Conservation (phyloP, 1,140 invertebrate species). For the Homarus americanus region DNA sequence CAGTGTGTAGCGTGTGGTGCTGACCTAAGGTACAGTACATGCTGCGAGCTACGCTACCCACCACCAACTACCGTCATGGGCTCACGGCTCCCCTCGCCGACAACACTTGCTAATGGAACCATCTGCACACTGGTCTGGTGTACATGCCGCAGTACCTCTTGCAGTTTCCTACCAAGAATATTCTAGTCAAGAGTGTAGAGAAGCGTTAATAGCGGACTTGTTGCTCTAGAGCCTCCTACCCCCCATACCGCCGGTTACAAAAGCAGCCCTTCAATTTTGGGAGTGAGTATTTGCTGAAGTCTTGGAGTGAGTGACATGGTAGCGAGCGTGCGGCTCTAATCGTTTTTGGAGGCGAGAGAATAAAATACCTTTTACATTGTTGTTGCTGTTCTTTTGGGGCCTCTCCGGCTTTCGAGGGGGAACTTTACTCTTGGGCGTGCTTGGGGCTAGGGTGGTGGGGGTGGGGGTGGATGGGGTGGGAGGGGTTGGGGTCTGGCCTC, state of each 20-base stretch:
- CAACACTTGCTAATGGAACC: neutral
- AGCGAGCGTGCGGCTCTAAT: slow-evolving; percentile 58
- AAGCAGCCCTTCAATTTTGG: slow-evolving; percentile 50
- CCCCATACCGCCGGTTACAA: slow-evolving; percentile 49
- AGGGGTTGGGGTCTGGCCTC: slow-evolving; percentile 26
- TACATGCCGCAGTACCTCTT: slow-evolving; percentile 48
- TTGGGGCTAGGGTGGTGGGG: slow-evolving; percentile 37
- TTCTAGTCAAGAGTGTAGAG: slow-evolving; percentile 10
- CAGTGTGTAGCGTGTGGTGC: neutral
- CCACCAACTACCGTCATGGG: neutral
- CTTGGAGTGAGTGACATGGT: slow-evolving; percentile 29
- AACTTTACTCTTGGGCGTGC: slow-evolving; percentile 63
- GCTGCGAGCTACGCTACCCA: slow-evolving; percentile 8
- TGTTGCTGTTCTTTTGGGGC: slow-evolving; percentile 69
- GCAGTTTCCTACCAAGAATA: slow-evolving; percentile 30
- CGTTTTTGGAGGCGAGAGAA: slow-evolving; percentile 47
- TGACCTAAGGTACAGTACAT: neutral
- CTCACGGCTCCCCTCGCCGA: neutral
- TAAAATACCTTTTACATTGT: slow-evolving; percentile 66
- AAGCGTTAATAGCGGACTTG: slow-evolving; percentile 58
- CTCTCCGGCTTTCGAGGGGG: slow-evolving; percentile 69
- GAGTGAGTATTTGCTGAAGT: slow-evolving; percentile 38
- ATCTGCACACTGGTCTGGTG: neutral
- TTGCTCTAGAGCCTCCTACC: slow-evolving; percentile 37
- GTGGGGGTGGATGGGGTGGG: slow-evolving; percentile 47